Conservation (phyloP, 2,797 vertebrate species). For the Morelia viridis region DNA sequence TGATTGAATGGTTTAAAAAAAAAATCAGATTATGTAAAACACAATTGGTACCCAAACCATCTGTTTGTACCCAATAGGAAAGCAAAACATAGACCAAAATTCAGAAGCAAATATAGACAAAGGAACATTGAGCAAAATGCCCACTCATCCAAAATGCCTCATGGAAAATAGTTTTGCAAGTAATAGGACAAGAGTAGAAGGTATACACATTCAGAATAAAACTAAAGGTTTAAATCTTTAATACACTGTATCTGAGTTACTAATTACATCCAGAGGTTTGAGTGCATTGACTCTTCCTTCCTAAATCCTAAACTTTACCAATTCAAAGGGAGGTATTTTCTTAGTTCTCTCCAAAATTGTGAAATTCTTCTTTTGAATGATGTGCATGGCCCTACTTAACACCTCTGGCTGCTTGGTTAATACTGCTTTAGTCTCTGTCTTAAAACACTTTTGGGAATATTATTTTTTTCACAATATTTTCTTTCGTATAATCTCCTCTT, state of each 20-base stretch:
- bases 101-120: no score
- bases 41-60: no score
- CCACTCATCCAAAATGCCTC: no score
- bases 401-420: not conserved
- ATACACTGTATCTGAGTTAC: not conserved
- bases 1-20: no score
- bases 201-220: not conserved
- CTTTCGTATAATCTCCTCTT: not conserved
- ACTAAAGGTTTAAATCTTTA: not conserved
- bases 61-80: no score
- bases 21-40: no score
- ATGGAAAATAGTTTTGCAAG: not conserved
- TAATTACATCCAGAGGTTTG: not conserved
- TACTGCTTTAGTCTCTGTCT: not conserved
- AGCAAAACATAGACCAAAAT: no score
- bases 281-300: not conserved
- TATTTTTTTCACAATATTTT: conserved; percentile 9
- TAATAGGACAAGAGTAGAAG: not conserved
- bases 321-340: not conserved
- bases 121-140: no score
- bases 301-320: not conserved
- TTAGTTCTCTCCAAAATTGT: not conserved
- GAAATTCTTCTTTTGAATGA: not conserved
- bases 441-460: not conserved
- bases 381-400: not conserved